Evolutionary conservation across 1,140 invertebrate species (phyloP).

Genomic region (Pygmarrhopalites habei): DNA sequence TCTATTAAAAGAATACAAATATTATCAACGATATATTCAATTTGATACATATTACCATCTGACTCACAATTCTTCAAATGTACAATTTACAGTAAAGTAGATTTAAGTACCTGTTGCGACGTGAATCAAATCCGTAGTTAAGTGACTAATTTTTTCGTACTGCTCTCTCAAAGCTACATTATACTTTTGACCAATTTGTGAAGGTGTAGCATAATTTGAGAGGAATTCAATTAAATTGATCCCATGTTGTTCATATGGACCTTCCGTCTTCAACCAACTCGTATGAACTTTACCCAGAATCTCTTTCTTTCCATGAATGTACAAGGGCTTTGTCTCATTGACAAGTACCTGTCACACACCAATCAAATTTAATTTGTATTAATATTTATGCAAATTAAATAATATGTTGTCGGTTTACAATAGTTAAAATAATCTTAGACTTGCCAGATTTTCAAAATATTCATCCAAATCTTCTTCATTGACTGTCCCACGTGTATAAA

Average conservation of each 20-base stretch:
- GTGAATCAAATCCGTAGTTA: neutral
- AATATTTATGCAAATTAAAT: too few species aligned
- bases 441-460: conserved; percentile 1
- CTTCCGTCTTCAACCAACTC: neutral
- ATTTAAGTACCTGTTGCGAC: neutral
- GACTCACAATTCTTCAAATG: neutral
- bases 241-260: neutral
- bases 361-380: too few species aligned
- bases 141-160: neutral
- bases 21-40: neutral
- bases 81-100: neutral
- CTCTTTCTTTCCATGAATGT: neutral
- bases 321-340: neutral
- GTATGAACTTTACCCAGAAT: neutral
- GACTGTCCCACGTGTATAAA: neutral
- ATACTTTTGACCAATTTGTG: neutral
- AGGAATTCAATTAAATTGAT: conserved; percentile 3
- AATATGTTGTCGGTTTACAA: neutral
- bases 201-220: neutral
- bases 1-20: neutral
- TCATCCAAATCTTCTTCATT: conserved; percentile 3
- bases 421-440: neutral
- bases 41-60: neutral
- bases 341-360: neutral
- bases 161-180: neutral